phyloP scores from a whole-genome alignment of 2,797 vertebrate genomes.

The Hyperoplus lanceolatus region DNA sequence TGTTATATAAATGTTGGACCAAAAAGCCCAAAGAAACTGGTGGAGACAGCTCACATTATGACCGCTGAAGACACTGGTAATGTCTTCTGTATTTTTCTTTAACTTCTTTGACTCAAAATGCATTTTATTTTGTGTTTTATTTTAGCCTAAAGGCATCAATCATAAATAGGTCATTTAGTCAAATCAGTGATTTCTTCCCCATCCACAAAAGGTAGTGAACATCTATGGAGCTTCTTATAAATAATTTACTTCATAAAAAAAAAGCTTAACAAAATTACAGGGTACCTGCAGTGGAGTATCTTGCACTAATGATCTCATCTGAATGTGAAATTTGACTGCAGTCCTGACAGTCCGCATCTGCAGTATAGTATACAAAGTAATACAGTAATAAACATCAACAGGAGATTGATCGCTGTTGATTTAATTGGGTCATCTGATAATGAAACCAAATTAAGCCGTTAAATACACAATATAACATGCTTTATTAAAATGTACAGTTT shows the following conservation, averaged over 20 bases:
- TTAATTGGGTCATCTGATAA: slow-evolving; percentile 29
- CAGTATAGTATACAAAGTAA: neutral
- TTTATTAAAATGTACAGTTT: slow-evolving; percentile 76
- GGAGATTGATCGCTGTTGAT: slow-evolving; percentile 21
- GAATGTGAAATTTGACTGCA: neutral
- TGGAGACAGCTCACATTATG: neutral
- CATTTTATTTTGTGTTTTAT: neutral
- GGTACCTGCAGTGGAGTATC: neutral
- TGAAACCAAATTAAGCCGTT: slow-evolving; percentile 54
- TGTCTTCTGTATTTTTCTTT: neutral
- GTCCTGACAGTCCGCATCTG: neutral
- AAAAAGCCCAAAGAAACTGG: neutral
- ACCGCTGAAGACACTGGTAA: neutral
- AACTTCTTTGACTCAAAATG: no score
- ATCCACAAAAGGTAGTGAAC: neutral
- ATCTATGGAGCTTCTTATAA: neutral
- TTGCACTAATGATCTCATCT: neutral
- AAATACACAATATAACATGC: slow-evolving; percentile 69
- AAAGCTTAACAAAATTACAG: neutral
- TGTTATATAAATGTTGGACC: neutral
- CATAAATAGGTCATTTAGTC: neutral
- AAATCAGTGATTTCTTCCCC: neutral
- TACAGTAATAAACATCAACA: slow-evolving; percentile 18
- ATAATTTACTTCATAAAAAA: neutral
- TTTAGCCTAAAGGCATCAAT: neutral